Evolutionary conservation across 2,888 invertebrate species (phyloP), one percentile per base, ranked within the genome.

Genomic region (Macaria notata): DNA sequence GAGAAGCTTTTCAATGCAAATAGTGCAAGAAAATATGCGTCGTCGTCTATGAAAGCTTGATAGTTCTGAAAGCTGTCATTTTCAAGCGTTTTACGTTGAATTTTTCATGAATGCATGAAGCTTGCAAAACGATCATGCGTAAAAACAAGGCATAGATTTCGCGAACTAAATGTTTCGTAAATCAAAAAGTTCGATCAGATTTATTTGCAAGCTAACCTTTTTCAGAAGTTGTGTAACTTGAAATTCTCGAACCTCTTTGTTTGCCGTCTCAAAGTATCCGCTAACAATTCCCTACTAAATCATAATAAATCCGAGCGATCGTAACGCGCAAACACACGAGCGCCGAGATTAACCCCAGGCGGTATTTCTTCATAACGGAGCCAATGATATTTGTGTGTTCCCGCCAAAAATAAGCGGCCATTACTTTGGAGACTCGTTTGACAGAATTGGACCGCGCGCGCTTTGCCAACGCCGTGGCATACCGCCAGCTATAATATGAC

Each of bases 331-430:
- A 75, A 75, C 64, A 75, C 64, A 65, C 65, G 67, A 65, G 67
- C 65, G 60, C 49, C 63, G 62, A 68, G 66, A 70, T 74, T 73
- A 75, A 73, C 65, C 66, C 59, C 61, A 53, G 52, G 65, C 73
- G 57, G 78, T 80, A 77, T 81, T 79, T 82, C 77, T 81, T 78
- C 73, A 75, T 75, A 78, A 77, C 71, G 72, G 71, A 76, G 72
- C 76, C 76, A 74, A 75, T 75, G 75, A 79, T 83, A 80, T 83
- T 83, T 75, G 74, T 79, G 78, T 72, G 73, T 83, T 84, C 73
- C 81, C 83, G 81, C 84, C 86, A 75, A 84, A 87, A 88, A 89
- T 88, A 88, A 81, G 76, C 79, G 68, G 78, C 76, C 81, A 86
- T 86, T 86, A 86, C 76, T 87, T 83, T 79, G 73, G 73, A 75